These are phyloP conservation scores for Watsonalla cultraria DNA, from an alignment of 2,888 invertebrate species.

Conservation along the genomic window DNA sequence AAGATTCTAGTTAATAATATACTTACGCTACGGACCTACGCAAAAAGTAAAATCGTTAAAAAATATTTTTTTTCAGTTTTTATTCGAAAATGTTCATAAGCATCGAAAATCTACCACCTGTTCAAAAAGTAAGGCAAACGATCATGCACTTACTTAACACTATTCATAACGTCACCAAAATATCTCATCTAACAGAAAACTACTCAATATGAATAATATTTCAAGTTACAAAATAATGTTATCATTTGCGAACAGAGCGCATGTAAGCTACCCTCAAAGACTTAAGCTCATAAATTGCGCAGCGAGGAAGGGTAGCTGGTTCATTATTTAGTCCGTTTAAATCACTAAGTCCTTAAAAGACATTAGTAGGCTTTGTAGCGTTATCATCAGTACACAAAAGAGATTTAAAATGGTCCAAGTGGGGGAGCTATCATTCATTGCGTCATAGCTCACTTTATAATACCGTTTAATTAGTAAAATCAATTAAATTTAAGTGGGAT, in stretches of 20 bases:
- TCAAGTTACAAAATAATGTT: constrained; percentile 5
- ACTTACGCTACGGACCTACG: too few species aligned
- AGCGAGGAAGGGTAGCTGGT: constrained; percentile 64
- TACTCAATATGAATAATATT: not conserved
- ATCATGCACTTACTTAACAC: too few species aligned
- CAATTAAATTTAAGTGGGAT: not conserved
- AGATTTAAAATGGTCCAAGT: constrained; percentile 56
- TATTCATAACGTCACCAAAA: too few species aligned
- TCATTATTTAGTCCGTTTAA: constrained; percentile 79
- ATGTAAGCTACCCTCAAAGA: constrained; percentile 32
- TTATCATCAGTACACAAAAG: constrained; percentile 74
- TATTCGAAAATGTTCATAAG: too few species aligned
- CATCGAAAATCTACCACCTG: too few species aligned
- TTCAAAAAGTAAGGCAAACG: too few species aligned
- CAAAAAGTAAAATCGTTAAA: too few species aligned
- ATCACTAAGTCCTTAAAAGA: constrained; percentile 79
- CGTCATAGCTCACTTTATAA: constrained; percentile 37
- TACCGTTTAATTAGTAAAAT: not conserved
- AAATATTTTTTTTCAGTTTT: too few species aligned
- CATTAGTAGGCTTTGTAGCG: constrained; percentile 76
- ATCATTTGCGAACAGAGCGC: constrained; percentile 7
- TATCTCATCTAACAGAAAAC: too few species aligned
- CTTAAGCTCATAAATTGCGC: constrained; percentile 64
- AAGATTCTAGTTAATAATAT: too few species aligned
- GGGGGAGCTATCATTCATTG: constrained; percentile 57